Base-by-base conservation (phyloP, 2,113 vertebrate species). In the Phaethornis superciliosus region DNA sequence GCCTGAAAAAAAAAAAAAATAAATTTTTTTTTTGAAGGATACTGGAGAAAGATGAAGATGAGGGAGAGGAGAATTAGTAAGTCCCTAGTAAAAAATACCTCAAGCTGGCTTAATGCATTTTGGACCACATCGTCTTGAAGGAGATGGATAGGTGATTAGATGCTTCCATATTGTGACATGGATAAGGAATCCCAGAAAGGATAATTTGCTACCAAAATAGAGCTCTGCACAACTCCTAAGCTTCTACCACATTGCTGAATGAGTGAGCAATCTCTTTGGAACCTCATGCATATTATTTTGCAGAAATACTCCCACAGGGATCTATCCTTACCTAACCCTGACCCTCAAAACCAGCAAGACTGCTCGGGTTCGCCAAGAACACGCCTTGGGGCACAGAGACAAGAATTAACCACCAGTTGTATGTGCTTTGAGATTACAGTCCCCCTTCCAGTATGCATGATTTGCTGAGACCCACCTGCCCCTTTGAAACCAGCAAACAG, bases 271-370 rank as follows among this genome's bases (percentile, higher is more conserved):
- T 9, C 69, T 32, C 72, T 40, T 1, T 4, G 70, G 51, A 44
- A 18, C 21, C 47, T 68, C 70, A 10, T 0, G 7, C 27, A 4
- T n/a, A 4, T 27, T 33, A 20, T 47, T 52, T 20, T 12, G 52
- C 78, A 32, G 70, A 42, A 49, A 15, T 1, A n/a, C 35, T 76
- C 37, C 9, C 68, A 59, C 30, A 17, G 37, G 72, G 69, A 78
- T 64, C 69, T 88, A 44, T 75, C 95, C 96, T 93, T 55, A 35
- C 85, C 94, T 86, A 84, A 94, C 94, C 95, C 94, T 67, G 72
- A 90, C 94, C 93, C 88, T 84, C 86, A 42, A 30, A 93, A 74
- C 88, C 94, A 90, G 82, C 65, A 46, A 8, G 65, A 44, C 82
- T 79, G 77, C 86, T 23, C 3, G 54, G 49, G 58, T 26, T 84